Percentiles rank a stretch among this genome's conserved stretches.
Evolutionary conservation across 2,888 invertebrate genomes (phyloP).

Genomic region (Campoplex capitator): DNA sequence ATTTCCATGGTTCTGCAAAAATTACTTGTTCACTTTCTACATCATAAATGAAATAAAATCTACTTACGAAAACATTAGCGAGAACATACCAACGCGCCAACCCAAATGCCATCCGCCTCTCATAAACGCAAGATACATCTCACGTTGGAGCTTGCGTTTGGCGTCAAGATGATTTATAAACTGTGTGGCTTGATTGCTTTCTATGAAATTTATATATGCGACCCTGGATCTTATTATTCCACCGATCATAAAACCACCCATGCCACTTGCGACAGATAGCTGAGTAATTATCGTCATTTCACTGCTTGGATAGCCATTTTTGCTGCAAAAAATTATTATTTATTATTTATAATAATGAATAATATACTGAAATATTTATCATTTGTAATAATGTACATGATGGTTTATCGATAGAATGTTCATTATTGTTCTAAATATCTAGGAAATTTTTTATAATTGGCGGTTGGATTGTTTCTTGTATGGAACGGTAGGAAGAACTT

Average conservation of each 20-base stretch:
- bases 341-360: too few relatives aligned
- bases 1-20: background rate
- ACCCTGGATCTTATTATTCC: constrained; percentile 86
- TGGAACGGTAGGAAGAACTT: background rate
- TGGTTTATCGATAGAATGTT: background rate
- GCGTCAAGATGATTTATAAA: constrained; percentile 89
- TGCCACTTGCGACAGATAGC: constrained; percentile 81
- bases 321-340: constrained; percentile 85
- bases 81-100: constrained; percentile 89
- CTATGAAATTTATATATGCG: constrained; percentile 89
- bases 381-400: constrained; percentile 14
- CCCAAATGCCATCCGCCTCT: constrained; percentile 91
- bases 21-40: too few relatives aligned
- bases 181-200: constrained; percentile 90
- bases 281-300: constrained; percentile 88
- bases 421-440: background rate
- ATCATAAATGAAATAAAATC: background rate
- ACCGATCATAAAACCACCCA: constrained; percentile 88
- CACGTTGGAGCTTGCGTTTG: constrained; percentile 90
- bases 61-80: constrained; percentile 89
- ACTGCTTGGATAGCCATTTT: constrained; percentile 87
- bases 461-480: background rate
- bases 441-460: background rate
- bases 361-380: background rate
- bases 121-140: constrained; percentile 89